Percentiles rank a stretch among this genome's conserved stretches.
Conservation (phyloP, 2,797 vertebrate species). For the Molossus molossus region DNA sequence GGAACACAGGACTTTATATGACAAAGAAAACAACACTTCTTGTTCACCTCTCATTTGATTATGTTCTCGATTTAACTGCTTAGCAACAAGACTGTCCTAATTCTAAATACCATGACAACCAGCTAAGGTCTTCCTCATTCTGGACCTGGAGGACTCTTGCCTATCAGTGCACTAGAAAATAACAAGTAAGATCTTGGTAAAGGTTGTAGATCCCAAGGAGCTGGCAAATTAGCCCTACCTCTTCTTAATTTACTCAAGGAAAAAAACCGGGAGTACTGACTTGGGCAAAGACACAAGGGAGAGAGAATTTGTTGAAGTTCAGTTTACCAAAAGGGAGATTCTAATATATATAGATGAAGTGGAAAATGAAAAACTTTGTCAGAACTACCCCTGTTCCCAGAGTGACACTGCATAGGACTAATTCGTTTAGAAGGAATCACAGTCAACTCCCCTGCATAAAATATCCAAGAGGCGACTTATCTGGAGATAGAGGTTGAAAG, state of each 20-base stretch:
- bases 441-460: not conserved
- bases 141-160: not conserved
- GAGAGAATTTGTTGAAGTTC: not conserved
- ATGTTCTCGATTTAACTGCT: slow-evolving; percentile 29
- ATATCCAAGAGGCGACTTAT: not conserved
- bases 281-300: not conserved
- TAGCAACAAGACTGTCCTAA: not conserved
- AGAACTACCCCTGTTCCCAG: not conserved
- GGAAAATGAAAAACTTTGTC: not conserved
- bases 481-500: not conserved
- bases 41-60: not conserved
- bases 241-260: not conserved
- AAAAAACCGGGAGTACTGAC: not conserved
- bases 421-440: not conserved
- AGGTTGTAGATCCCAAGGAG: not conserved
- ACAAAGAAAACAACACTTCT: not conserved
- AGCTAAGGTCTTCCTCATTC: not conserved
- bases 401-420: not conserved
- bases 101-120: not conserved
- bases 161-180: not conserved
- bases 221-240: not conserved
- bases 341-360: not conserved
- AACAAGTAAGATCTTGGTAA: not conserved
- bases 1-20: not conserved
- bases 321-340: not conserved